phyloP scores from a whole-genome alignment of 2,797 vertebrate genomes.

The Syngnathus acus region DNA sequence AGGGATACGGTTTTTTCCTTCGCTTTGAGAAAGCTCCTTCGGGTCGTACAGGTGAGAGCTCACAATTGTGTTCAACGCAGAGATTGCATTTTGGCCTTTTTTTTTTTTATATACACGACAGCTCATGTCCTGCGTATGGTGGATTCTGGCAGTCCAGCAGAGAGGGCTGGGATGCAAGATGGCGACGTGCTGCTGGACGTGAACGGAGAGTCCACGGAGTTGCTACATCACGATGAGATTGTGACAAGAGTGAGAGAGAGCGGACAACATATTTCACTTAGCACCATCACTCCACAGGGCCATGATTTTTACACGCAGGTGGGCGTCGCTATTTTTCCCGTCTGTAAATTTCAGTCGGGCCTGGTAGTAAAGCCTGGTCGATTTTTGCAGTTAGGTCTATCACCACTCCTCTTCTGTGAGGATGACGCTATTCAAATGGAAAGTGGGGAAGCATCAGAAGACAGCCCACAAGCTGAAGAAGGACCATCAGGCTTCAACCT shows the following conservation, averaged over 20 bases:
- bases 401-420: conserved; percentile 66
- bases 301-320: conserved; percentile 84
- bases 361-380: neutral
- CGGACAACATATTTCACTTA: conserved; percentile 67
- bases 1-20: conserved; percentile 84
- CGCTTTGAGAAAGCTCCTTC: conserved; percentile 72
- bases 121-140: conserved; percentile 80
- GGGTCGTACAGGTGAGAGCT: conserved; percentile 67
- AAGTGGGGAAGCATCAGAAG: conserved; percentile 5
- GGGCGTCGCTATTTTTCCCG: neutral
- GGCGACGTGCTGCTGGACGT: conserved; percentile 88
- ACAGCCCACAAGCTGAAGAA: conserved; percentile 11
- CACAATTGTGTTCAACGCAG: neutral
- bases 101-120: conserved; percentile 29
- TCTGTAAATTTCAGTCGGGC: neutral
- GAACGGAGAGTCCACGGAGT: conserved; percentile 78
- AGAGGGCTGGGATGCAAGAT: conserved; percentile 78
- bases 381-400: conserved; percentile 61
- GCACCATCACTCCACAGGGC: conserved; percentile 71
- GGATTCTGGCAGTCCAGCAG: conserved; percentile 74
- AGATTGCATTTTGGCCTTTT: neutral
- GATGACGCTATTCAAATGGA: conserved; percentile 15
- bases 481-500: conserved; percentile 56
- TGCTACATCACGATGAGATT: conserved; percentile 73
- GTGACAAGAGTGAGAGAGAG: conserved; percentile 75